phyloP scores from a whole-genome alignment of 2,797 vertebrate species.

The Danionella dracula region DNA sequence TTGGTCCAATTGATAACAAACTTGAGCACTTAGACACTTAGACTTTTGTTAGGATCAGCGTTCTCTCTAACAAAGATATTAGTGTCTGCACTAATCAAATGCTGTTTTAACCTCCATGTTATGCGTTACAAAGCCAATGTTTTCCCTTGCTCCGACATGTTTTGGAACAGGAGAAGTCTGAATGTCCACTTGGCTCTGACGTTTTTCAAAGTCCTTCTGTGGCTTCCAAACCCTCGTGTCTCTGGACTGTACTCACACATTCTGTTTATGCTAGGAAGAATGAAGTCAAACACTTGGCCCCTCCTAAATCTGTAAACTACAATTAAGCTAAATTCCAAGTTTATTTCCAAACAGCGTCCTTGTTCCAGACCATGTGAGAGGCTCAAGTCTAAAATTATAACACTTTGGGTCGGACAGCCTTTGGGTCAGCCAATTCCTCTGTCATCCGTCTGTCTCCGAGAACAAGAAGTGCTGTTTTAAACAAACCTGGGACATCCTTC shows the following conservation, averaged over 20 bases:
- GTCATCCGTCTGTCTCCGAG: constrained; percentile 39
- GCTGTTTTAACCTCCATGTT: not conserved
- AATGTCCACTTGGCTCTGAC: constrained; percentile 70
- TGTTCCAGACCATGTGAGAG: constrained; percentile 78
- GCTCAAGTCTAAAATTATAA: constrained; percentile 76
- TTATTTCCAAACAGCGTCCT: constrained; percentile 76
- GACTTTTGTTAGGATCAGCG: too few relatives aligned
- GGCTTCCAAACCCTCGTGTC: constrained; percentile 75
- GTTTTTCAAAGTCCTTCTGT: constrained; percentile 69
- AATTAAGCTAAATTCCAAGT: constrained; percentile 81
- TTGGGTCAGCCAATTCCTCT: constrained; percentile 58
- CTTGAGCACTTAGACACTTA: too few relatives aligned
- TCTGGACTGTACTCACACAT: constrained; percentile 70
- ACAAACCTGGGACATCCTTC: not conserved
- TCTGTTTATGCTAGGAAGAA: constrained; percentile 78
- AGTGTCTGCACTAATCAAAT: not conserved
- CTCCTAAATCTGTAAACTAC: constrained; percentile 81
- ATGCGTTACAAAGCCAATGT: constrained; percentile 4
- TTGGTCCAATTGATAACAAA: too few relatives aligned
- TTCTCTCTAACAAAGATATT: not conserved
- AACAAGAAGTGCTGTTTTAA: constrained; percentile 34
- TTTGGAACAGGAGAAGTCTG: constrained; percentile 38
- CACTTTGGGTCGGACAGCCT: constrained; percentile 72
- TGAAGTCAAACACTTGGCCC: constrained; percentile 76
- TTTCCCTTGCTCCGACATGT: constrained; percentile 2